phyloP scores from a whole-genome alignment of 2,797 vertebrate species.

The Scarus forsteni region DNA sequence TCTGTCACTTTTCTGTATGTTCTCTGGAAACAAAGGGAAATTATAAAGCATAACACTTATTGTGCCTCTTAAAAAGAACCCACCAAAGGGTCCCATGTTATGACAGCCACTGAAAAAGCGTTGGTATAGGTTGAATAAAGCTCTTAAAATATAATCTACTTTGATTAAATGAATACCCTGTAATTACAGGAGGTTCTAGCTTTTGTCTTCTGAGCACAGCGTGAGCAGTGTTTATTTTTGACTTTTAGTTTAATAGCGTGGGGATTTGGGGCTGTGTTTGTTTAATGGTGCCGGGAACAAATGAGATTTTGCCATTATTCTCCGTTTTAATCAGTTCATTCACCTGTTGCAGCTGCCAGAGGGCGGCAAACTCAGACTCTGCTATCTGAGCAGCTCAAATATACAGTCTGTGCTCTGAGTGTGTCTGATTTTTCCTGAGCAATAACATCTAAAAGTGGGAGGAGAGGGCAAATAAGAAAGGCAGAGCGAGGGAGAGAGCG shows the following conservation, averaged over 20 bases:
- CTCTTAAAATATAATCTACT: conserved; percentile 29
- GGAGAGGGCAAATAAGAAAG: conserved; percentile 24
- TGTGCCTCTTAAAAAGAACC: conserved; percentile 17
- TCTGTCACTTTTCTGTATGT: not conserved
- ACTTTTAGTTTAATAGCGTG: conserved; percentile 54
- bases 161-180: conserved; percentile 35
- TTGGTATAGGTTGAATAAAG: conserved; percentile 13
- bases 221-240: conserved; percentile 51
- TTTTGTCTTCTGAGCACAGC: conserved; percentile 31
- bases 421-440: conserved; percentile 24
- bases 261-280: conserved; percentile 50
- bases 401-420: conserved; percentile 24
- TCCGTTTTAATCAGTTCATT: conserved; percentile 54
- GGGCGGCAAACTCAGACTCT: conserved; percentile 14
- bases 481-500: conserved; percentile 9
- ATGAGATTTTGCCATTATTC: conserved; percentile 53
- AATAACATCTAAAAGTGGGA: conserved; percentile 28
- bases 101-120: not conserved
- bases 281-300: conserved; percentile 53
- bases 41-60: conserved; percentile 17
- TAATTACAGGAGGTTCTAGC: conserved; percentile 45
- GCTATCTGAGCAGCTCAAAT: conserved; percentile 19
- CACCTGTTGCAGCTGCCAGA: conserved; percentile 45
- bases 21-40: conserved; percentile 17
- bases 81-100: not conserved